A percentile compares a stretch with the other conserved stretches of the same genome.
These are phyloP conservation scores for Marisa cornuarietis DNA, from an alignment of 1,140 invertebrate species.

Conservation along the genomic window DNA sequence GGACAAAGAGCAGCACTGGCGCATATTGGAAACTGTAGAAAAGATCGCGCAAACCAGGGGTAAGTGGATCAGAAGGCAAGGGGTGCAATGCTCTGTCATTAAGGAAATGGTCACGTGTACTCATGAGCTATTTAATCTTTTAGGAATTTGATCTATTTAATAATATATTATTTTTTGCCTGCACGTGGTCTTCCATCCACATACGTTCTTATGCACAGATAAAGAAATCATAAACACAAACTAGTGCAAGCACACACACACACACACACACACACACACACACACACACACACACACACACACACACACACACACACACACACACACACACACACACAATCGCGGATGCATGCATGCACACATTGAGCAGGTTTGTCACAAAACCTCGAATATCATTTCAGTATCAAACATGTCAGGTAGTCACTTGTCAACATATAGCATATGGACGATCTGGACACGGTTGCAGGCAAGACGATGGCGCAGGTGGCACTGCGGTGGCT, in stretches of 20 bases:
- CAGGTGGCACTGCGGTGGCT: slow-evolving; percentile 46
- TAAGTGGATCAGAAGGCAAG: neutral
- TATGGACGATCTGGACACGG: neutral
- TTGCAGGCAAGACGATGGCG: slow-evolving; percentile 23
- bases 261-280: too few relatives aligned
- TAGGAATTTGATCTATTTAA: neutral
- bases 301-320: neutral
- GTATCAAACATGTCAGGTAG: neutral
- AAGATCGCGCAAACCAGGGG: slow-evolving; percentile 16
- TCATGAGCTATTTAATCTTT: too few relatives aligned
- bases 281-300: too few relatives aligned
- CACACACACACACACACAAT: too few relatives aligned
- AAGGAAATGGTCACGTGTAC: neutral
- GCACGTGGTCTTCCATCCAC: too few relatives aligned
- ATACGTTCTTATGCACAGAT: too few relatives aligned
- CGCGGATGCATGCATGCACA: too few relatives aligned
- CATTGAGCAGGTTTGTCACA: too few relatives aligned
- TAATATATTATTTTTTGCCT: too few relatives aligned
- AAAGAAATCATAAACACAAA: too few relatives aligned
- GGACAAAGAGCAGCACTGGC: slow-evolving; percentile 17
- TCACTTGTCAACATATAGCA: neutral
- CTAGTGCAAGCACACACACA: too few relatives aligned
- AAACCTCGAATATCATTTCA: too few relatives aligned
- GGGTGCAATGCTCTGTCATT: neutral
- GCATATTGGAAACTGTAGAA: slow-evolving; percentile 12